Percentiles rank a stretch among this genome's conserved stretches.
phyloP scores from a whole-genome alignment of 2,797 vertebrate species.

The Muscicapa striata region DNA sequence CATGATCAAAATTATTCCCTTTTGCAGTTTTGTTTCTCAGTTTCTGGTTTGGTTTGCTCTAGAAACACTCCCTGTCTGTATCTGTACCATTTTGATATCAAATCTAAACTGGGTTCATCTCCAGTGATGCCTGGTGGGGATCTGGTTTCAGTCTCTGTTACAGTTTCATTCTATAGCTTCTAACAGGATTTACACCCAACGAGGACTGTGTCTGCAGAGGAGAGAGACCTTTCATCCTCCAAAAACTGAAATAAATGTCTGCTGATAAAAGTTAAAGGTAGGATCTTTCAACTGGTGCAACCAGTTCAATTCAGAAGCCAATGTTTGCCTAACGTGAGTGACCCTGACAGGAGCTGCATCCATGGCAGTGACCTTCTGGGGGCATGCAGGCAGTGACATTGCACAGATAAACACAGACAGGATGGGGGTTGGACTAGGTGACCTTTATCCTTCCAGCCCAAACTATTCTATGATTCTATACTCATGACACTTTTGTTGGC shows the following conservation, averaged over 20 bases:
- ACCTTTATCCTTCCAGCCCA: not conserved
- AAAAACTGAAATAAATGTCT: not conserved
- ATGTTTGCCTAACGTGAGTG: not conserved
- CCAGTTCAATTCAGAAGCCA: not conserved
- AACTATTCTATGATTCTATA: not conserved
- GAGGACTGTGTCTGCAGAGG: accelerated
- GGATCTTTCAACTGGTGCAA: not conserved
- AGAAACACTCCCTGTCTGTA: not conserved
- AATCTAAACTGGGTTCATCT: not conserved
- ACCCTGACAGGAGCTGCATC: not conserved
- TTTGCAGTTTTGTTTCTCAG: not conserved
- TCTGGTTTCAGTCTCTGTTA: not conserved
- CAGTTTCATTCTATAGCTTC: not conserved
- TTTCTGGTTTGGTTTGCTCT: not conserved
- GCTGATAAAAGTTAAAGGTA: not conserved
- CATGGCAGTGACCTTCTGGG: not conserved
- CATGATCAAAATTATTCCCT: not conserved
- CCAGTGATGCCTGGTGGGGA: not conserved
- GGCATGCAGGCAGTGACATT: not conserved
- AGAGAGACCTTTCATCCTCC: not conserved
- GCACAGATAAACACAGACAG: not conserved
- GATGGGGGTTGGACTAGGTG: not conserved
- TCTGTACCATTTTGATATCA: not conserved
- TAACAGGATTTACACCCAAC: not conserved
- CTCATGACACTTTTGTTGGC: not conserved